Evolutionary conservation across 2,888 invertebrate species (phyloP).

Genomic region (Julus scanicus): DNA sequence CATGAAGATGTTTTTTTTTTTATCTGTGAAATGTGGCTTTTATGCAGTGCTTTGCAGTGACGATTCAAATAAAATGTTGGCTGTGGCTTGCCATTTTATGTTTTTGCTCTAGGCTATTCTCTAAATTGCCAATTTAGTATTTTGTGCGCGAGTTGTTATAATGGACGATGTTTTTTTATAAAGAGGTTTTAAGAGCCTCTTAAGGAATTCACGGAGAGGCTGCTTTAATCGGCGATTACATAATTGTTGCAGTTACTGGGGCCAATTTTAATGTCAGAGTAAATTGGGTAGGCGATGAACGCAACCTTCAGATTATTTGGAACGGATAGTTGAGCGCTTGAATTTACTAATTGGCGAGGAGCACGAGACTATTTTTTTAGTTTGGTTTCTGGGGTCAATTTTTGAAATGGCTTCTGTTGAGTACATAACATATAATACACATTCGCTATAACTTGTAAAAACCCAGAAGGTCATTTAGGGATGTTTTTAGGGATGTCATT

Average conservation of each 20-base stretch:
- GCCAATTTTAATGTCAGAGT: neutral
- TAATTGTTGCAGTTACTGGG: neutral
- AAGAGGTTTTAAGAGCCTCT: neutral
- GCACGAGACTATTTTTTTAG: no score
- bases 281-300: neutral
- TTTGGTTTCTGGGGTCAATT: no score
- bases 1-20: neutral
- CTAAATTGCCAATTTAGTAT: neutral
- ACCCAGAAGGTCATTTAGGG: no score
- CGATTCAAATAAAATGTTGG: neutral
- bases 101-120: neutral
- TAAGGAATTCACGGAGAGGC: neutral
- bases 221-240: neutral
- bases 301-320: no score
- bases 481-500: no score
- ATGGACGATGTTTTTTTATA: neutral
- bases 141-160: neutral
- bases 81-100: neutral
- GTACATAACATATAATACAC: no score
- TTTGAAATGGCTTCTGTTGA: no score
- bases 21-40: no score
- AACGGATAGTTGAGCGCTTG: no score
- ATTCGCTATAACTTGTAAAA: no score
- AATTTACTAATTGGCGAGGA: no score
- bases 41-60: no score